Evolutionary conservation across 2,797 vertebrate genomes (phyloP).

Genomic region (Gila robusta): DNA sequence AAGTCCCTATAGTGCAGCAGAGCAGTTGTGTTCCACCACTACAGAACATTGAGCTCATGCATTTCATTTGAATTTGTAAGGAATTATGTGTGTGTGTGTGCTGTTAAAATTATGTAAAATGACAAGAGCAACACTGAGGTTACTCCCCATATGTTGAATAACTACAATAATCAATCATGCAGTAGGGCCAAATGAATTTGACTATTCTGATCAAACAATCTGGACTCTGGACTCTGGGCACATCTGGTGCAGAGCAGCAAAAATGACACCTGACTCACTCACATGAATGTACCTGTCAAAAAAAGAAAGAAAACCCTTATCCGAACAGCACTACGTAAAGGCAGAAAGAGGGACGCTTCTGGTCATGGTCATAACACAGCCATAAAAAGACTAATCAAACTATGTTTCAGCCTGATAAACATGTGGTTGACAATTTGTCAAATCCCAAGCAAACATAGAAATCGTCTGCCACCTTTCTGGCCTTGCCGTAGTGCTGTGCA

Average conservation of each 20-base stretch:
- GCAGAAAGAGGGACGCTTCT: slow-evolving; percentile 35
- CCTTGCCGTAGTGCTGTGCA: neutral
- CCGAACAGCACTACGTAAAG: neutral
- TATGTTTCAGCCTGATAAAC: slow-evolving; percentile 29
- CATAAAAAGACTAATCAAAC: slow-evolving; percentile 46
- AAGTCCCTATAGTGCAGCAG: neutral
- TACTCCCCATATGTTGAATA: neutral
- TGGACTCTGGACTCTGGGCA: neutral
- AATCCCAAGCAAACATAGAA: slow-evolving; percentile 2
- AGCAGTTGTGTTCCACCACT: neutral
- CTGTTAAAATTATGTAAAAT: neutral
- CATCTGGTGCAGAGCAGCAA: slow-evolving; percentile 28
- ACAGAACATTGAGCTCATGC: neutral
- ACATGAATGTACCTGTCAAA: neutral
- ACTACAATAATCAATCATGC: slow-evolving; percentile 15
- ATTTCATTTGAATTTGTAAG: neutral
- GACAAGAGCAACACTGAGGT: neutral
- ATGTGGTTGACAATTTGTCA: neutral
- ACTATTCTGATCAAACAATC: neutral
- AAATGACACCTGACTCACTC: slow-evolving; percentile 9
- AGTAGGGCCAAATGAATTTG: neutral
- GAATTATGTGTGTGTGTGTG: no score
- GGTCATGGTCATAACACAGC: slow-evolving; percentile 31
- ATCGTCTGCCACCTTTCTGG: neutral
- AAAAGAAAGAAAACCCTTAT: neutral